Percentiles rank a stretch among this genome's conserved stretches.
These are phyloP conservation scores for Hemicrepidius hirtus DNA, from an alignment of 2,888 invertebrate species.

Conservation along the genomic window DNA sequence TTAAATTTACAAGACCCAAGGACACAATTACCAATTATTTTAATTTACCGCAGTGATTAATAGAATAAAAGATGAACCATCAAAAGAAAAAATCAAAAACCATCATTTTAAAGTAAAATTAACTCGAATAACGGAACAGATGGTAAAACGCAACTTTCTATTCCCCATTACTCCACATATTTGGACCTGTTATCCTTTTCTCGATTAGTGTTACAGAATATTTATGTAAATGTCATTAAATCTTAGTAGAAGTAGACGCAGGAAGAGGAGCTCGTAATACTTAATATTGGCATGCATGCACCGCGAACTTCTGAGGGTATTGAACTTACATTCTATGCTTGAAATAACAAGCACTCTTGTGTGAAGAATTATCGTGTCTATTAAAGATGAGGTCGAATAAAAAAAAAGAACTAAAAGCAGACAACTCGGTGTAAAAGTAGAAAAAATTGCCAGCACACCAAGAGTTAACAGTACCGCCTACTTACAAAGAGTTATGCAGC, in stretches of 20 bases:
- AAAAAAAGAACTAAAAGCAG: background rate
- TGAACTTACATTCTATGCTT: constrained; percentile 51
- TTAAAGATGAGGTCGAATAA: constrained; percentile 13
- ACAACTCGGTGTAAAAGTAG: background rate
- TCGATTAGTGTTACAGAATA: background rate
- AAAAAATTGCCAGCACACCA: background rate
- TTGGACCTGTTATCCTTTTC: constrained; percentile 1
- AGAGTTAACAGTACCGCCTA: background rate
- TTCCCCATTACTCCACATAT: constrained; percentile 8
- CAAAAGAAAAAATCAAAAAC: background rate
- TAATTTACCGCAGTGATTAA: background rate
- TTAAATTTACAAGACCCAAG: constrained; percentile 34
- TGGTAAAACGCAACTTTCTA: constrained; percentile 22
- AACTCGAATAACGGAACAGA: constrained; percentile 3
- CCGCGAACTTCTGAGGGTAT: constrained; percentile 39
- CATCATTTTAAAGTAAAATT: background rate
- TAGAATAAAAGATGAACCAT: background rate
- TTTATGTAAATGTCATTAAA: constrained; percentile 27
- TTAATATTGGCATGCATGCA: constrained; percentile 47
- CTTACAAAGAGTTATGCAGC: too few species aligned
- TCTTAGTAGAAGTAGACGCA: background rate
- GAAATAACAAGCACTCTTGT: constrained; percentile 46
- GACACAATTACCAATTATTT: constrained; percentile 4
- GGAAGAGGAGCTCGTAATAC: constrained; percentile 19
- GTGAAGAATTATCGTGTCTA: constrained; percentile 41